Percentiles rank a stretch among this genome's conserved stretches.
phyloP scores from a whole-genome alignment of 2,888 invertebrate species.

The Pardosa pseudoannulata region DNA sequence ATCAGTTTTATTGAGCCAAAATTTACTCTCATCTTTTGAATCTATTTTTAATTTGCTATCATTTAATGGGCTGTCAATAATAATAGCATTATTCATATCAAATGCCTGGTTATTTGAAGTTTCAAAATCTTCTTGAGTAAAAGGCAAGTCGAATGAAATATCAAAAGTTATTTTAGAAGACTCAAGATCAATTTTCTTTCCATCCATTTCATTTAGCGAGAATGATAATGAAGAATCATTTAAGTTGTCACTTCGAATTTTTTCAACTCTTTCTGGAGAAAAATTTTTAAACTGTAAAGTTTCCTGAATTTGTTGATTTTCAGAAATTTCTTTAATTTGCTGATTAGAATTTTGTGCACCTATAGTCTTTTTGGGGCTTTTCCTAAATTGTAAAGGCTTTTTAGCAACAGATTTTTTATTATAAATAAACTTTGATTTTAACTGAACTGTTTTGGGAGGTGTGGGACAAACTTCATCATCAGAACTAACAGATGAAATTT shows the following conservation, averaged over 20 bases:
- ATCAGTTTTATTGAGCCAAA: no score
- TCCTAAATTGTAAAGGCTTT: not conserved
- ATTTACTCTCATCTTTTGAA: no score
- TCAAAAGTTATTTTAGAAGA: constrained; percentile 44
- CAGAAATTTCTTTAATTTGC: not conserved
- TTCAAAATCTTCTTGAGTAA: constrained; percentile 5
- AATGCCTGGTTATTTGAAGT: not conserved
- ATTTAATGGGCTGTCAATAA: not conserved
- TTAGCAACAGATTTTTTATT: not conserved
- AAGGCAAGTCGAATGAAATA: constrained; percentile 43
- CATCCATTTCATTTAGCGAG: no score
- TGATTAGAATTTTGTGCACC: not conserved
- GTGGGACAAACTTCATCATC: constrained; percentile 58
- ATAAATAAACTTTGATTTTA: not conserved
- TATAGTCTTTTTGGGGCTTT: not conserved
- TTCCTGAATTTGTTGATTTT: not conserved
- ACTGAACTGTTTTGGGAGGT: constrained; percentile 35
- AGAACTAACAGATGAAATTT: constrained; percentile 18
- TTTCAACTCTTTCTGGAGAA: no score
- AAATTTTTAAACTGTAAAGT: not conserved
- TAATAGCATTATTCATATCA: constrained; percentile 2
- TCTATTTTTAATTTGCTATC: not conserved
- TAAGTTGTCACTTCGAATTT: no score
- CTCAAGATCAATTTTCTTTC: not conserved
- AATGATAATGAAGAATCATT: no score